Evolutionary conservation across 2,797 vertebrate genomes (phyloP), one percentile per base, ranked within the genome.

Genomic region (Cetoscarus ocellatus): DNA sequence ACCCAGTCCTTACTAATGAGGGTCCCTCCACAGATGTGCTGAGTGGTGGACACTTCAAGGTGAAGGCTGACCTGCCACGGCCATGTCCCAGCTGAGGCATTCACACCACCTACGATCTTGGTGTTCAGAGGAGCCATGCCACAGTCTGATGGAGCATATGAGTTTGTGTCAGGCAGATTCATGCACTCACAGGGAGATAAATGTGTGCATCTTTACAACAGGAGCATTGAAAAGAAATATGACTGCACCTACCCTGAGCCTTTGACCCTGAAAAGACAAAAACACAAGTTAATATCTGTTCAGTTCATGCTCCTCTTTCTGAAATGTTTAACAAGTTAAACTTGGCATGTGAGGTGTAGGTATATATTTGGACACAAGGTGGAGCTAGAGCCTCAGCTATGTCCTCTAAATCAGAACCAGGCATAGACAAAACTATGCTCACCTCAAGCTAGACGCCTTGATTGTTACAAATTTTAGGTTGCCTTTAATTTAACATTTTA

Each of bases 31-130:
- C 93, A 94, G 35, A 75, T 36, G 50, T 92, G 91, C 0, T 1
- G 1, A 10, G 1, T 14, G 0, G 0, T 0, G 1, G 0, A 0
- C 0, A 6, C 0, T 0, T 0, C 2, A 3, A 43, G 0, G 44
- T 91, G 86, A 1, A 94, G 0, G 18, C 92, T 93, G 72, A 73
- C 88, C 78, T 91, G 89, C 92, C 93, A 94, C 10, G 93, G 93
- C 93, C 93, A 94, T 0, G 77, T 66, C 0, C 91, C 92, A 0
- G 61, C 61, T 5, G 14, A 0, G 1, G 92, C 83, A 14, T 76
- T 58, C 0, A 7, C 6, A 4, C 92, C 92, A 11, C 92, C 92
- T 11, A 93, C 91, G 42, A 93, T 58, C 59, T 6, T 86, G 1
- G 64, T 77, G 71, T 84, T 91, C 13, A 92, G 73, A 43, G 81